These are phyloP conservation scores for Nesometra sesokonis DNA, from an alignment of 35 echinoderm and acorn worm species.

Conservation along the genomic window DNA sequence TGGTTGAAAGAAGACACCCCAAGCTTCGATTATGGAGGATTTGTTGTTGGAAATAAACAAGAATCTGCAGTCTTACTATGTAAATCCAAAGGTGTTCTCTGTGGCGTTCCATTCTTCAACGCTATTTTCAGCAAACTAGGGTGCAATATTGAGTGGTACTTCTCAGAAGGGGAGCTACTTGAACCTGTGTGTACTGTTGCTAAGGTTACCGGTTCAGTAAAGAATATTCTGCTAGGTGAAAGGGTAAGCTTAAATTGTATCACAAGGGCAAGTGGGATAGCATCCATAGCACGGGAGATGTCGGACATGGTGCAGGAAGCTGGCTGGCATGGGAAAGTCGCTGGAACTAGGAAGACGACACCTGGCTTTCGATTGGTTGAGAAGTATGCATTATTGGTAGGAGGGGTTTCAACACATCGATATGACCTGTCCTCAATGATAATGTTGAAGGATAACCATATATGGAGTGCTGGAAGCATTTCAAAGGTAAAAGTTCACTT, in stretches of 20 bases:
- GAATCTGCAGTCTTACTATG: conserved; percentile 84
- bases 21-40: conserved; percentile 82
- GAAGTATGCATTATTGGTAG: conserved; percentile 85
- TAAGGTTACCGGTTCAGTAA: conserved; percentile 52
- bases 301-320: conserved; percentile 30
- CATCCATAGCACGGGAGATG: conserved; percentile 44
- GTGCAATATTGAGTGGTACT: conserved; percentile 59
- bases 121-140: conserved; percentile 66
- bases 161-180: conserved; percentile 47
- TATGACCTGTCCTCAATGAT: conserved; percentile 98
- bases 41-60: conserved; percentile 70
- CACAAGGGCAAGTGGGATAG: conserved; percentile 72
- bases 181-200: conserved; percentile 58
- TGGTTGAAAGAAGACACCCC: conserved; percentile 88
- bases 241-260: conserved; percentile 78
- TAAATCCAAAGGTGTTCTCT: conserved; percentile 86
- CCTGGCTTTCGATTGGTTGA: conserved; percentile 90
- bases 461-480: conserved; percentile 93
- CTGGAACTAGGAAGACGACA: conserved; percentile 89
- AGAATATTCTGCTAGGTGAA: conserved; percentile 77
- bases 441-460: conserved; percentile 99
- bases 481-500: conserved; percentile 69
- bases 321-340: conserved; percentile 73
- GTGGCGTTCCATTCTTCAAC: conserved; percentile 88
- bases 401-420: conserved; percentile 85